phyloP scores from a whole-genome alignment of 2,797 vertebrate genomes.

The Margarornis squamiger region DNA sequence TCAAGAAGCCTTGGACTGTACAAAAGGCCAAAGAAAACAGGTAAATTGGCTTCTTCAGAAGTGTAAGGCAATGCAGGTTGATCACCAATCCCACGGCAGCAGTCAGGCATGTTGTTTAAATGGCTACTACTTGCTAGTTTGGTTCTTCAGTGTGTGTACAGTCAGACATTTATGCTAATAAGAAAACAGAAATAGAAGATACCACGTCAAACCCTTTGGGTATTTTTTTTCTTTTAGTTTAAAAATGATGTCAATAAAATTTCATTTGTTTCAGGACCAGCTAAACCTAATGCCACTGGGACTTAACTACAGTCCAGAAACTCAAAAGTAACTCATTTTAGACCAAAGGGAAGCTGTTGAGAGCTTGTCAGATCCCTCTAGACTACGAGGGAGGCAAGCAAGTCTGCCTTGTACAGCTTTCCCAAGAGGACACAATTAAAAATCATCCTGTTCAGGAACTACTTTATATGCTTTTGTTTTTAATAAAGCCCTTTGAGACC shows the following conservation, averaged over 20 bases:
- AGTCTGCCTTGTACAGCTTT: neutral
- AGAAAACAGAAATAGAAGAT: neutral
- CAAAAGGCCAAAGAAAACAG: neutral
- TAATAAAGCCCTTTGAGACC: constrained; percentile 68
- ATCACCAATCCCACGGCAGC: neutral
- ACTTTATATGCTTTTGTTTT: constrained; percentile 43
- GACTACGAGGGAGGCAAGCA: neutral
- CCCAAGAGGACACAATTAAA: constrained; percentile 48
- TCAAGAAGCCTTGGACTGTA: neutral
- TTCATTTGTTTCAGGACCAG: neutral
- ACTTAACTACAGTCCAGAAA: neutral
- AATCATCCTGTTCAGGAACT: constrained; percentile 13
- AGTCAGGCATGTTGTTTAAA: neutral
- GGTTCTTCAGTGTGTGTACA: neutral
- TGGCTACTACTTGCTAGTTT: neutral
- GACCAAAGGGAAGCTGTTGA: neutral
- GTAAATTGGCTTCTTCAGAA: neutral
- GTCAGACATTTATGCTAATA: neutral
- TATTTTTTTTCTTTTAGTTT: neutral
- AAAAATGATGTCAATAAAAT: neutral
- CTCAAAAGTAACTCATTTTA: neutral
- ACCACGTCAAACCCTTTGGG: neutral
- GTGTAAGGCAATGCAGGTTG: neutral
- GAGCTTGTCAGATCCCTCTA: constrained; percentile 7
- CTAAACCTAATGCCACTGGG: neutral